Evolutionary conservation across 2,113 vertebrate genomes (phyloP), one percentile per base, ranked within the genome.

Genomic region (Cichladusa arquata): DNA sequence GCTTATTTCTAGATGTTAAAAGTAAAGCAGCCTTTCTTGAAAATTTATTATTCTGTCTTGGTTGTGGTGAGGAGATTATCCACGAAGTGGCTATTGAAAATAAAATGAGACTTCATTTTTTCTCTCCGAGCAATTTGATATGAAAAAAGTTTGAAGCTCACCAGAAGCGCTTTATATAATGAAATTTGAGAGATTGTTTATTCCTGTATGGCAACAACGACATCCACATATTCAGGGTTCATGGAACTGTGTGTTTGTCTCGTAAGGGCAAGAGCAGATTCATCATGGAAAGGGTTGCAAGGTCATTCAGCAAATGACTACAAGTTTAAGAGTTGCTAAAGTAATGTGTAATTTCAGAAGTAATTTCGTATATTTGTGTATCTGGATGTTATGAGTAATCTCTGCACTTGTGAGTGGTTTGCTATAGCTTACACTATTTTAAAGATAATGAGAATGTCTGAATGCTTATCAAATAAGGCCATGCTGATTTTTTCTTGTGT

Each of bases 201-300:
- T 90, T 85, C 23, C 19, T 82, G 14, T 65, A 25, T 40, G n/a
- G 48, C 38, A 72, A 6, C 19, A 76, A 4, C 8, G 51, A 12
- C 38, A 36, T 69, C 18, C 40, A 9, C 18, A 7, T 73, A 13
- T 44, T 81, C 1, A 1, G 87, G 42, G 36, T 77, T 93, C 19
- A 14, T 28, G 64, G 72, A 88, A 22, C 20, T 67, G 14, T 48
- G 3, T 15, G 9, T 62, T 79, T 71, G 15, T 83, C 31, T 81
- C 34, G 19, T 47, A 60, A 34, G 22, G 28, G 17, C 19, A 26
- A 15, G 29, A 40, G 26, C 29, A 34, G 22, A 26, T 84, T 66
- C 1, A 2, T 51, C 65, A 14, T 0, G 0, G 17, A 12, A 77
- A 74, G 29, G 33, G 12, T 11, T 64, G 20, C 1, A 4, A 81